Evolutionary conservation across 92 coral and sea anemone genomes (phyloP).

Genomic region (Porites evermanni): DNA sequence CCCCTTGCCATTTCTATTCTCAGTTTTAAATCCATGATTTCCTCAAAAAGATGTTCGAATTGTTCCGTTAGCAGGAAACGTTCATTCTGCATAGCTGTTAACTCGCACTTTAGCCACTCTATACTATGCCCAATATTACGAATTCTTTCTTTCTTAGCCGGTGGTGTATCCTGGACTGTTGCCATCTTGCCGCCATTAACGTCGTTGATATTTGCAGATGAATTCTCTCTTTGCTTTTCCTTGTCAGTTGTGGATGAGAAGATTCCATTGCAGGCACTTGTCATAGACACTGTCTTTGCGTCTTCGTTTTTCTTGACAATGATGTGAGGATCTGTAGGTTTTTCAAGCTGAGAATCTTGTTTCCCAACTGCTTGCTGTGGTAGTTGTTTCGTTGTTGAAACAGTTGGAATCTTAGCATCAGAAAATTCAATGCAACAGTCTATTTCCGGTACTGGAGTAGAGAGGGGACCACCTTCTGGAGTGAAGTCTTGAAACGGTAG

Average conservation of each 20-base stretch:
- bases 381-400: background rate
- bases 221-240: background rate
- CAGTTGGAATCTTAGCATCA: background rate
- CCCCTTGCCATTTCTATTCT: conserved; percentile 24
- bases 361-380: background rate
- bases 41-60: conserved; percentile 35
- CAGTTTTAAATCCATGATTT: conserved; percentile 39
- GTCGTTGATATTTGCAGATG: background rate
- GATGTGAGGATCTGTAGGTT: background rate
- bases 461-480: background rate
- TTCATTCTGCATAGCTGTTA: conserved; percentile 40
- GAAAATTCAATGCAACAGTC: background rate
- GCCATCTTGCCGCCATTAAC: background rate
- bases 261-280: background rate
- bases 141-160: conserved; percentile 47
- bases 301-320: background rate
- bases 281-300: background rate
- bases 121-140: conserved; percentile 57
- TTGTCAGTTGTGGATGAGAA: background rate
- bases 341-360: background rate
- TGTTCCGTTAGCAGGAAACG: conserved; percentile 21
- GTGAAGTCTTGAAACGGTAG: background rate
- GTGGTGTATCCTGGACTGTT: background rate
- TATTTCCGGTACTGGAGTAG: background rate
- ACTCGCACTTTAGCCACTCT: conserved; percentile 63